Percentiles rank a stretch among this genome's conserved stretches.
Conservation (phyloP, 2,113 vertebrate species). For the Phylloscopus whistleri region DNA sequence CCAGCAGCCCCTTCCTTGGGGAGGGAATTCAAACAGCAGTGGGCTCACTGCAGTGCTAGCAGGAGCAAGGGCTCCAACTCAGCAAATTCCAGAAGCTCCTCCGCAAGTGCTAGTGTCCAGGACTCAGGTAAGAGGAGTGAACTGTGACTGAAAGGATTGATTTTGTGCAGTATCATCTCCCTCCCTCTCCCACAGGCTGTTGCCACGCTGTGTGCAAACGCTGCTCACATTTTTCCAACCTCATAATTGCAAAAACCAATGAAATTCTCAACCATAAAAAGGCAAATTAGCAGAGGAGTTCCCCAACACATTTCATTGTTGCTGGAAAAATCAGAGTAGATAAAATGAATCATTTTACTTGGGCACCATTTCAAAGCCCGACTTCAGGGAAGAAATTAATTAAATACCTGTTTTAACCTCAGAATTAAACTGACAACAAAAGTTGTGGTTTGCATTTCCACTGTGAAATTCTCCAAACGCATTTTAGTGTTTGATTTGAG, state of each 20-base stretch:
- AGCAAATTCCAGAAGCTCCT: background rate
- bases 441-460: background rate
- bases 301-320: background rate
- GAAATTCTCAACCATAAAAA: background rate
- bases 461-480: background rate
- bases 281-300: background rate
- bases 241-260: background rate
- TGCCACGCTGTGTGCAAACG: background rate
- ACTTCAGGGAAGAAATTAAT: background rate
- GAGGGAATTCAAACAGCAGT: fast-evolving
- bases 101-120: background rate
- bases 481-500: background rate
- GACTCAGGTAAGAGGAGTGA: background rate
- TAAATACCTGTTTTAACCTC: background rate
- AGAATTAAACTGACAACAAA: background rate
- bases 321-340: background rate
- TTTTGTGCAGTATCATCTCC: background rate
- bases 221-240: background rate
- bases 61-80: background rate
- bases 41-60: background rate
- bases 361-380: background rate
- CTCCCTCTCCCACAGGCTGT: background rate
- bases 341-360: background rate
- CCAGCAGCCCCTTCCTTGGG: fast-evolving
- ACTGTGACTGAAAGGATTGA: background rate